A percentile compares a stretch with the other conserved stretches of the same genome.
Evolutionary conservation across 1,140 invertebrate species (phyloP).

Genomic region (Glossosoma conforme): DNA sequence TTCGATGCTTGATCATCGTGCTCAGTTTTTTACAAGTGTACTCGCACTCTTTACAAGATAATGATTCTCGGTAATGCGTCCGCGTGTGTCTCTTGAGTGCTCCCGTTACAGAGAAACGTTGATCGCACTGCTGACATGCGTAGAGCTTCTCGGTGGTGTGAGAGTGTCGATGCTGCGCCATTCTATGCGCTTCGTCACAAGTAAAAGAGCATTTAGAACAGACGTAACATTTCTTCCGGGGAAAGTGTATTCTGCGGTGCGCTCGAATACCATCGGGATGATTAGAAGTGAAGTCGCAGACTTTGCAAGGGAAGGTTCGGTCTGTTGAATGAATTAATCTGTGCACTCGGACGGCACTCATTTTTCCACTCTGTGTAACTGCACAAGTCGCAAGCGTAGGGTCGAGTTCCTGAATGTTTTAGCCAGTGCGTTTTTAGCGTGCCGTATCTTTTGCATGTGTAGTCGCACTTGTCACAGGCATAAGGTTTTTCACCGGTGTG

Average conservation of each 20-base stretch:
- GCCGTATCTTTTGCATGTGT: slow-evolving; percentile 5
- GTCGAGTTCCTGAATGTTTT: slow-evolving; percentile 8
- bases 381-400: slow-evolving; percentile 6
- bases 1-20: slow-evolving; percentile 79
- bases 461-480: slow-evolving; percentile 8
- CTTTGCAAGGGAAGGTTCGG: too few relatives aligned
- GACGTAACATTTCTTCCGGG: too few relatives aligned
- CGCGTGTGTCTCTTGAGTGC: slow-evolving; percentile 33
- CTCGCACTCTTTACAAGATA: slow-evolving; percentile 66
- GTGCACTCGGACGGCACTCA: too few relatives aligned
- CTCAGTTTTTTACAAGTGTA: slow-evolving; percentile 82
- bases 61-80: slow-evolving; percentile 40
- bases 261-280: too few relatives aligned
- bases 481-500: slow-evolving; percentile 4
- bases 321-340: too few relatives aligned
- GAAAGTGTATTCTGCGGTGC: too few relatives aligned
- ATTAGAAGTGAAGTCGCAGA: too few relatives aligned
- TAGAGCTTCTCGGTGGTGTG: slow-evolving; percentile 12
- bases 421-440: slow-evolving; percentile 6
- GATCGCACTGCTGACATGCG: slow-evolving; percentile 44
- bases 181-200: too few relatives aligned
- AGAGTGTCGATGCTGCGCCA: too few relatives aligned
- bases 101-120: slow-evolving; percentile 44
- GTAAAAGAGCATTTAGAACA: too few relatives aligned
- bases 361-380: too few relatives aligned